Evolutionary conservation across 2,113 vertebrate genomes (phyloP), one percentile per base, ranked within the genome.

Genomic region (Gobius niger): DNA sequence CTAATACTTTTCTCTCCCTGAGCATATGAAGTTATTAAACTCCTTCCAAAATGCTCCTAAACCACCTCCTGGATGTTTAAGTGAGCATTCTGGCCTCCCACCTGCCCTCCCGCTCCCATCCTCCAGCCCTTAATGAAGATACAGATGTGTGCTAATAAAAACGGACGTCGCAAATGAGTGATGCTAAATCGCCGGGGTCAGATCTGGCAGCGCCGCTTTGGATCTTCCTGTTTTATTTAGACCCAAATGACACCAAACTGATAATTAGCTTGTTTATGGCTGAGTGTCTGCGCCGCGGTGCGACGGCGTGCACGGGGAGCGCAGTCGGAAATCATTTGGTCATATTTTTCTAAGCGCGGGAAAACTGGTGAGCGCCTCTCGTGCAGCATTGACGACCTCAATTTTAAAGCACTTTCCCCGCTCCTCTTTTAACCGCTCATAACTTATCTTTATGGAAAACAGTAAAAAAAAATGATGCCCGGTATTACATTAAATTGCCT

Each of bases 111-210:
- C 78, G 66, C 67, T 67, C 53, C 72, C 72, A 78, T 86, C 83
- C 68, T 79, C 71, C 73, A 67, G 54, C 14, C 50, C 78, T 57
- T 88, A 88, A 91, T 89, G 77, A 88, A 85, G 84, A 89, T 86
- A 68, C 83, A 88, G 83, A 88, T 87, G 85, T 83, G 53, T 15
- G 73, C 71, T 88, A 88, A 91, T 80, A 76, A 82, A 80, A 80
- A 73, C 53, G 63, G 87, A 87, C 78, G 52, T 67, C 7, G 15
- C 49, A 87, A 86, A 88, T 82, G 86, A 85, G 56, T 68, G 82
- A 76, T 77, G 78, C 78, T 82, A 67, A 79, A 84, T 81, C 82
- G 72, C 56, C 50, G 13, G 75, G 80, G 76, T 82, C 68, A 76
- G 70, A 78, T 69, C 82, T 87, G 80, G 85, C 76, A 53, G 86